A percentile compares a stretch with the other conserved stretches of the same genome.
Evolutionary conservation across 2,113 vertebrate species (phyloP).

Genomic region (Corythornis cristatus): DNA sequence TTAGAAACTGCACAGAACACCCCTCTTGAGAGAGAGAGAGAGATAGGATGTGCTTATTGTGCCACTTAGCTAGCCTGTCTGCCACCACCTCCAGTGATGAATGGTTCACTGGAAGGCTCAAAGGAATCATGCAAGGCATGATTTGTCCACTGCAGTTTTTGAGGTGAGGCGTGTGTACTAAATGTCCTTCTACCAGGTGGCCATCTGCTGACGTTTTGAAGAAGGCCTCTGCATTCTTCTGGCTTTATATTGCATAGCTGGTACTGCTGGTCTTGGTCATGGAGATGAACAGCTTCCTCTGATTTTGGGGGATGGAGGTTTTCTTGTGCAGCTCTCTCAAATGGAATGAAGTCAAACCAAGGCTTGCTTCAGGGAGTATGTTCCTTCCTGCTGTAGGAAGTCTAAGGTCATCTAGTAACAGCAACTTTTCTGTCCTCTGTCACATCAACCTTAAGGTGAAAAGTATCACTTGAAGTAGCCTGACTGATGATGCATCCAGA

Average conservation of each 20-base stretch:
- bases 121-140: background rate
- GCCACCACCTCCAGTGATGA: background rate
- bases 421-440: background rate
- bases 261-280: background rate
- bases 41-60: background rate
- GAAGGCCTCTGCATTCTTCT: background rate
- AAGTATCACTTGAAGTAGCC: background rate
- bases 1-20: background rate
- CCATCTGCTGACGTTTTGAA: background rate
- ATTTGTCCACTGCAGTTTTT: background rate
- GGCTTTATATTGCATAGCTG: background rate
- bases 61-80: background rate
- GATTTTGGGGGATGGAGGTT: background rate
- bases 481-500: background rate
- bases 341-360: background rate
- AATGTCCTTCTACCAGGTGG: background rate
- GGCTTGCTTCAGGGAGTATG: rapidly evolving
- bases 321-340: background rate
- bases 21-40: background rate
- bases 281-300: background rate
- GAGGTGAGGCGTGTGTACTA: background rate
- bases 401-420: background rate
- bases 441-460: background rate
- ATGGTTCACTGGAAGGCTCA: background rate
- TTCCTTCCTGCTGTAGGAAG: background rate